Evolutionary conservation across 2,888 invertebrate species (phyloP).

Genomic region (Stenodema calcarata): DNA sequence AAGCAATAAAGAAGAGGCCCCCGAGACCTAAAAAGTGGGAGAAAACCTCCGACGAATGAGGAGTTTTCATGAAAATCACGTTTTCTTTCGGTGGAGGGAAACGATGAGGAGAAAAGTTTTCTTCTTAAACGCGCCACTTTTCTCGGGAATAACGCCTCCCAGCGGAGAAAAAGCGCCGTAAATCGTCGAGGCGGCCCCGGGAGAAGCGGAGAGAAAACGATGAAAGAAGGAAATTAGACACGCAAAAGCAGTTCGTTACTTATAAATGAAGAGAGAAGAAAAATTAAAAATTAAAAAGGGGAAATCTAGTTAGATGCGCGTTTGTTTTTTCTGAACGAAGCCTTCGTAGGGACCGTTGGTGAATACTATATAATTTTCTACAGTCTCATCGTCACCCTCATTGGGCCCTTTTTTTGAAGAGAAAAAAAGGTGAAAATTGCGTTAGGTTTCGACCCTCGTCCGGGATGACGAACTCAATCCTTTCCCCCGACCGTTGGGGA

Average conservation of each 20-base stretch:
- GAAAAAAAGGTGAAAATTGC: background rate
- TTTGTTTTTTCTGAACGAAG: background rate
- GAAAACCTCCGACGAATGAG: background rate
- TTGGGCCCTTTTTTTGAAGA: background rate
- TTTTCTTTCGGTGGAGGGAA: constrained; percentile 8
- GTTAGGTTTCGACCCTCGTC: background rate
- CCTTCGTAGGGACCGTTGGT: background rate
- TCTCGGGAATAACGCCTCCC: background rate
- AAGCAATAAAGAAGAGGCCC: constrained; percentile 13
- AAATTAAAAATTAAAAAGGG: background rate
- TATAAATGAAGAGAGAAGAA: constrained; percentile 15
- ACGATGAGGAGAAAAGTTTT: background rate
- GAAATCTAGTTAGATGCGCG: background rate
- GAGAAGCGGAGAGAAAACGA: background rate
- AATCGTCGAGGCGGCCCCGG: background rate
- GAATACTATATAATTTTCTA: constrained; percentile 39
- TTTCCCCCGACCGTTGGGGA: background rate
- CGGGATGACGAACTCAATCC: background rate
- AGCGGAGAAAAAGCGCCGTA: background rate
- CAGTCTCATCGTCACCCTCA: background rate
- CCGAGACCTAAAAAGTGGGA: background rate
- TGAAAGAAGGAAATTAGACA: constrained; percentile 24
- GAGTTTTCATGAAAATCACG: constrained; percentile 32
- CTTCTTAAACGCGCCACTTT: background rate
- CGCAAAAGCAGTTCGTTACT: constrained; percentile 25